phyloP scores from a whole-genome alignment of 2,797 vertebrate species.

The Bradypus variegatus region DNA sequence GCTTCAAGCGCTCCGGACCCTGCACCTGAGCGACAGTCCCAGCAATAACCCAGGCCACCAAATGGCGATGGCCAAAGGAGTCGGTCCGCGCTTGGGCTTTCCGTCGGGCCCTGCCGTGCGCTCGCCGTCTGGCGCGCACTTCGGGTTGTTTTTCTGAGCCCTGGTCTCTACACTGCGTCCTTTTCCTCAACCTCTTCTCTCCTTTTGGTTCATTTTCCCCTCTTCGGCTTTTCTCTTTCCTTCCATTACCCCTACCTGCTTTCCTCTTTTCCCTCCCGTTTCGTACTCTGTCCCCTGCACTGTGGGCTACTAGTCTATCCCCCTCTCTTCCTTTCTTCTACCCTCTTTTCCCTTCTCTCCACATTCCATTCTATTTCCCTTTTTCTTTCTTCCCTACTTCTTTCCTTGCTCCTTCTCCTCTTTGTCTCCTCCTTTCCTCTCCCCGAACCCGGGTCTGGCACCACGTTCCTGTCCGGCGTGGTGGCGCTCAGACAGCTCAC shows the following conservation, averaged over 20 bases:
- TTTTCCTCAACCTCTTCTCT: background rate
- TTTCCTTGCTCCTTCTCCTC: background rate
- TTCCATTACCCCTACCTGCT: background rate
- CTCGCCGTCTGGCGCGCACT: fast-evolving
- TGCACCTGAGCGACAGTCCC: background rate
- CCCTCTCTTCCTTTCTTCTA: background rate
- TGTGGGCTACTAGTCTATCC: background rate
- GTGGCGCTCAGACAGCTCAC: too few species aligned
- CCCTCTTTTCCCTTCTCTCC: background rate
- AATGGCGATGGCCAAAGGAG: too few species aligned
- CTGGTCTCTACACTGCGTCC: too few species aligned
- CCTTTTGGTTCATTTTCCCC: too few species aligned
- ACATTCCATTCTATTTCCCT: background rate
- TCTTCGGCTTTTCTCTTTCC: background rate
- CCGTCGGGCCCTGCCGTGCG: background rate
- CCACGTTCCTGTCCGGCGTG: background rate
- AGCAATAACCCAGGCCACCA: too few species aligned
- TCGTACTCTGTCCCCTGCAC: too few species aligned
- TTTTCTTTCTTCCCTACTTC: background rate
- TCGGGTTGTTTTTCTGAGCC: too few species aligned
- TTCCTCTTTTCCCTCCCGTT: background rate
- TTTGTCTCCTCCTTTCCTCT: background rate
- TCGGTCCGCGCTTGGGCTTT: background rate
- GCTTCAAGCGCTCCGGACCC: background rate
- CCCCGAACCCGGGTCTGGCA: background rate